phyloP scores from a whole-genome alignment of 2,113 vertebrate species.

The Aplodontia rufa region DNA sequence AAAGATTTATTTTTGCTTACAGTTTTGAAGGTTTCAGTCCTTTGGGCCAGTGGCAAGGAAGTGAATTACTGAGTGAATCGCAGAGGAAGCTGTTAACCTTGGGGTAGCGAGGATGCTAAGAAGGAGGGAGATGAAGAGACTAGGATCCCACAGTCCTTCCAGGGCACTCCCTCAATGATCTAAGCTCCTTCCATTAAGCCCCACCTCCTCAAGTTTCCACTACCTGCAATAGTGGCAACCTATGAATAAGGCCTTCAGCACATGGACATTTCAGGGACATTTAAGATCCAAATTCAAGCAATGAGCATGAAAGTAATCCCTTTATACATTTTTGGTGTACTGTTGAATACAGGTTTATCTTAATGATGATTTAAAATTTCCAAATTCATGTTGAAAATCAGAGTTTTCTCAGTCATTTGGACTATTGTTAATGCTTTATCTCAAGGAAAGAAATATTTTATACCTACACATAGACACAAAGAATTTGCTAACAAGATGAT shows the following conservation, averaged over 20 bases:
- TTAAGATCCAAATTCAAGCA: neutral
- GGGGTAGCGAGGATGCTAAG: neutral
- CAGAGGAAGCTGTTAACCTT: accelerated
- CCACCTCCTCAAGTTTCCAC: too few relatives aligned
- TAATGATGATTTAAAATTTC: neutral
- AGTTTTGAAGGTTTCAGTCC: neutral
- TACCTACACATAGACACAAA: neutral
- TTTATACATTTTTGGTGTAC: neutral
- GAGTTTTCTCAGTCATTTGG: neutral
- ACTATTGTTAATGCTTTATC: neutral
- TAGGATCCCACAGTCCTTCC: neutral
- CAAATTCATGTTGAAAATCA: neutral
- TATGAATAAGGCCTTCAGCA: neutral
- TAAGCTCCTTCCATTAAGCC: too few relatives aligned
- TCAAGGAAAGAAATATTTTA: neutral
- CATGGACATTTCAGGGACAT: neutral
- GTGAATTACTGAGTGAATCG: accelerated
- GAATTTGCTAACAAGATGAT: neutral
- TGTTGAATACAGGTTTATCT: neutral
- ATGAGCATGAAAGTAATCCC: neutral
- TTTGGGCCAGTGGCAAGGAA: neutral
- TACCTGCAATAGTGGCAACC: accelerated
- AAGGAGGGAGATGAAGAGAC: neutral
- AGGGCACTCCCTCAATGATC: accelerated
- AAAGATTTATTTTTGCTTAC: too few relatives aligned